These are phyloP conservation scores for Electrona antarctica DNA, from an alignment of 2,113 vertebrate species.

Conservation along the genomic window DNA sequence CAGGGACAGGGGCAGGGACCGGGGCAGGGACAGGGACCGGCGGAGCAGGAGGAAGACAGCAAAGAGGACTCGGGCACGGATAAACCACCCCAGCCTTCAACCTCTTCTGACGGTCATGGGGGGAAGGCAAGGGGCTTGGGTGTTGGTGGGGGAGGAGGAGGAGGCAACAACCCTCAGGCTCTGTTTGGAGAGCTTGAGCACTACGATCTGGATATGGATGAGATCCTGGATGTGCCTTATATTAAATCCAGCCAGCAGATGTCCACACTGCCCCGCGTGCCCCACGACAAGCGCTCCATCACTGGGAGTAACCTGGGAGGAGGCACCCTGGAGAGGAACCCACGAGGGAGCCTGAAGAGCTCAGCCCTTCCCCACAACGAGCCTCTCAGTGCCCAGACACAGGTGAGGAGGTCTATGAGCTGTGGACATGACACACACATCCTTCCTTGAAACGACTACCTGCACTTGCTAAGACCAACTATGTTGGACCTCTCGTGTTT, in stretches of 20 bases:
- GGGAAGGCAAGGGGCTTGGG: slow-evolving; percentile 76
- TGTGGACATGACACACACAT: background rate
- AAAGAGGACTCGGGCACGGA: slow-evolving; percentile 76
- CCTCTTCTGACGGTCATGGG: slow-evolving; percentile 64
- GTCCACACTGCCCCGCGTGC: slow-evolving; percentile 83
- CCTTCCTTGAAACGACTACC: no score
- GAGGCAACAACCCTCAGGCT: slow-evolving; percentile 47
- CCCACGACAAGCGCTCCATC: slow-evolving; percentile 83
- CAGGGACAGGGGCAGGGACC: slow-evolving; percentile 18
- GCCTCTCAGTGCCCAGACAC: slow-evolving; percentile 61
- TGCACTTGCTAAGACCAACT: no score
- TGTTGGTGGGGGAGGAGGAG: slow-evolving; percentile 22
- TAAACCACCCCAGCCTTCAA: slow-evolving; percentile 58
- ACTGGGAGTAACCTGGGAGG: slow-evolving; percentile 70
- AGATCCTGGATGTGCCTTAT: slow-evolving; percentile 98
- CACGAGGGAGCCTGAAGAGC: slow-evolving; percentile 79
- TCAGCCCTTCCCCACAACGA: slow-evolving; percentile 78
- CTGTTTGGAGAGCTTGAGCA: slow-evolving; percentile 93
- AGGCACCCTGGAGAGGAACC: slow-evolving; percentile 69
- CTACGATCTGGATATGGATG: slow-evolving; percentile 98
- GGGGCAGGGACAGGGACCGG: slow-evolving; percentile 61
- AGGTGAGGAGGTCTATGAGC: background rate
- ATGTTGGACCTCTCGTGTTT: no score
- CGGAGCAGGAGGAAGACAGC: slow-evolving; percentile 77
- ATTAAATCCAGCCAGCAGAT: slow-evolving; percentile 94